Conservation (phyloP, 2,797 vertebrate genomes). For the Sciaenops ocellatus region DNA sequence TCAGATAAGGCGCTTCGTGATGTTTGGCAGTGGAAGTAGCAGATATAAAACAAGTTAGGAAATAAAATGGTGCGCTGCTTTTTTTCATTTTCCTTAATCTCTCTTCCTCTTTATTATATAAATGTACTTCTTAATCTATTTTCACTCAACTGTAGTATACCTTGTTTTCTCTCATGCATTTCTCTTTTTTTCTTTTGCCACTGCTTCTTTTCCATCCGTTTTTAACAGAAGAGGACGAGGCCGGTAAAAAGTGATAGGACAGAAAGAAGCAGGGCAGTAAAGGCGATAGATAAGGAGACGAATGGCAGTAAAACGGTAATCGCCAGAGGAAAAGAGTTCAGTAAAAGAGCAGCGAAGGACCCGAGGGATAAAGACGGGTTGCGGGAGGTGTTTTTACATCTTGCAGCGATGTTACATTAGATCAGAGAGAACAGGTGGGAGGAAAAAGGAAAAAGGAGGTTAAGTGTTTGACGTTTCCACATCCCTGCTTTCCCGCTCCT, state of each 20-base stretch:
- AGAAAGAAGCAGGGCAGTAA: conserved; percentile 37
- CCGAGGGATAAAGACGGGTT: conserved; percentile 48
- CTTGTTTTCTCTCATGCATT: conserved; percentile 2
- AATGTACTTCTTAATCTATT: conserved; percentile 25
- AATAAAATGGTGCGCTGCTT: not conserved
- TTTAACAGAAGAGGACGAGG: conserved; percentile 12
- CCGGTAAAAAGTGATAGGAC: conserved; percentile 38
- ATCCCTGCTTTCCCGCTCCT: conserved; percentile 51
- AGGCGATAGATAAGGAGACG: conserved; percentile 59
- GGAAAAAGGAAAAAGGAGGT: conserved; percentile 55
- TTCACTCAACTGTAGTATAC: conserved; percentile 3
- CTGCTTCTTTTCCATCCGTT: conserved; percentile 11
- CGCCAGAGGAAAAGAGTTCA: conserved; percentile 51
- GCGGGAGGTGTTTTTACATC: conserved; percentile 63
- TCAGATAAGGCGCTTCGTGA: not conserved
- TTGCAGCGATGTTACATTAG: conserved; percentile 63
- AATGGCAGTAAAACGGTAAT: conserved; percentile 59
- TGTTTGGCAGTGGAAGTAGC: conserved; percentile 30
- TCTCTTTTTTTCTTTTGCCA: not conserved
- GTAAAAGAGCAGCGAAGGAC: conserved; percentile 53
- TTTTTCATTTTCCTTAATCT: not conserved
- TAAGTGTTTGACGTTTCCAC: conserved; percentile 67
- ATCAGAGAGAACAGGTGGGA: conserved; percentile 68
- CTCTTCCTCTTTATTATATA: conserved; percentile 11
- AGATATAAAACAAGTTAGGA: conserved; percentile 22